phyloP scores from a whole-genome alignment of 2,113 vertebrate genomes.

The Zootoca vivipara region DNA sequence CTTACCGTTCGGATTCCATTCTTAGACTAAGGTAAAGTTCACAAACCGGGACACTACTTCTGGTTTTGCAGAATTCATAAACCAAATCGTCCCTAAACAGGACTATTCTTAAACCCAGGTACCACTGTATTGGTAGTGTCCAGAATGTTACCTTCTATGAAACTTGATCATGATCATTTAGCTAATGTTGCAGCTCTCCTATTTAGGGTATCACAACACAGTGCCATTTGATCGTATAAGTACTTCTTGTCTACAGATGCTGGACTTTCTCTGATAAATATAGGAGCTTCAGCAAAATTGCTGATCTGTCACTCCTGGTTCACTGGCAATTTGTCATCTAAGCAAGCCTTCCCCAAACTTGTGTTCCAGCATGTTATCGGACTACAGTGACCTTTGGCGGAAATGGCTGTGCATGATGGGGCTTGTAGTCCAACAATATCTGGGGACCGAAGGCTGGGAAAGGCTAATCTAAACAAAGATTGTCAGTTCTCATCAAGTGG shows the following conservation, averaged over 20 bases:
- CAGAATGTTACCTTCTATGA: neutral
- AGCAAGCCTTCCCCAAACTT: no score
- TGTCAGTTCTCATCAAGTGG: neutral
- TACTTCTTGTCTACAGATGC: neutral
- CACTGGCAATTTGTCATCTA: neutral
- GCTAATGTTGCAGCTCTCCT: neutral
- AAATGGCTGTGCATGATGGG: no score
- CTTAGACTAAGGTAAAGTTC: no score
- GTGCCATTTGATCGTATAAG: neutral
- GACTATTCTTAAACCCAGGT: no score
- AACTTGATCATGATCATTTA: neutral
- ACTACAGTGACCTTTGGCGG: no score
- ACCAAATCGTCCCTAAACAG: no score
- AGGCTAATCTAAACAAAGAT: neutral
- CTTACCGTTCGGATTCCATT: no score
- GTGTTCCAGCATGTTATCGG: no score
- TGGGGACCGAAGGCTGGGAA: no score
- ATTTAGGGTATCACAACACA: neutral
- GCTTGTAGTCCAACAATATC: no score
- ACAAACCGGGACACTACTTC: no score
- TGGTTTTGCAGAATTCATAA: no score
- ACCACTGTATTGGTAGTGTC: neutral
- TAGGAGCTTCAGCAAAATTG: neutral
- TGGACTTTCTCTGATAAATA: neutral
- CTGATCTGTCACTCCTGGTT: neutral